Conservation (phyloP, 2,888 invertebrate genomes). For the Empis stercorea region DNA sequence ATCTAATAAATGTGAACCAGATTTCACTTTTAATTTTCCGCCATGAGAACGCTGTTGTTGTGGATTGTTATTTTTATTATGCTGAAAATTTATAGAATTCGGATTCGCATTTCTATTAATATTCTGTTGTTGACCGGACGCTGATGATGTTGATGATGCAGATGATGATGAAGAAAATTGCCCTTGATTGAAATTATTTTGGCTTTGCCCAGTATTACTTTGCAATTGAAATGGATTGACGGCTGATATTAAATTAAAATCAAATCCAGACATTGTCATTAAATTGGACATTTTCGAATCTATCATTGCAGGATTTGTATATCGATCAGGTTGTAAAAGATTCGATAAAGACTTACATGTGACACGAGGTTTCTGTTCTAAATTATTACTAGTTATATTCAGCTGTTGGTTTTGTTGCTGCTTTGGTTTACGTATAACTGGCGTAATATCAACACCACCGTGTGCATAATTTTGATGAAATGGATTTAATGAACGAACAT, state of each 20-base stretch:
- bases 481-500: neutral
- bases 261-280: constrained; percentile 25
- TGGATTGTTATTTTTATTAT: constrained; percentile 18
- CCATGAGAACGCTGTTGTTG: constrained; percentile 29
- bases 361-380: constrained; percentile 44
- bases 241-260: constrained; percentile 23
- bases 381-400: constrained; percentile 35
- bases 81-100: neutral
- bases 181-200: constrained; percentile 4
- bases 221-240: constrained; percentile 12
- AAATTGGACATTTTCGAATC: constrained; percentile 34
- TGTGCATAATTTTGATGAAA: constrained; percentile 1
- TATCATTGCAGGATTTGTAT: constrained; percentile 20
- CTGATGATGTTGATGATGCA: constrained; percentile 11
- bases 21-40: constrained; percentile 43
- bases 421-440: constrained; percentile 23
- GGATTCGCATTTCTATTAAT: neutral
- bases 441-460: neutral
- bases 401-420: constrained; percentile 30
- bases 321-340: constrained; percentile 41
- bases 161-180: constrained; percentile 7
- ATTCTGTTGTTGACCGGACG: neutral
- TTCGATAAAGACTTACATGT: constrained; percentile 51
- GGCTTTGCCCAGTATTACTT: constrained; percentile 7
- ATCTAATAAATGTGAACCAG: constrained; percentile 42